phyloP scores from a whole-genome alignment of 2,113 vertebrate genomes.

The Syngnathus scovelli region DNA sequence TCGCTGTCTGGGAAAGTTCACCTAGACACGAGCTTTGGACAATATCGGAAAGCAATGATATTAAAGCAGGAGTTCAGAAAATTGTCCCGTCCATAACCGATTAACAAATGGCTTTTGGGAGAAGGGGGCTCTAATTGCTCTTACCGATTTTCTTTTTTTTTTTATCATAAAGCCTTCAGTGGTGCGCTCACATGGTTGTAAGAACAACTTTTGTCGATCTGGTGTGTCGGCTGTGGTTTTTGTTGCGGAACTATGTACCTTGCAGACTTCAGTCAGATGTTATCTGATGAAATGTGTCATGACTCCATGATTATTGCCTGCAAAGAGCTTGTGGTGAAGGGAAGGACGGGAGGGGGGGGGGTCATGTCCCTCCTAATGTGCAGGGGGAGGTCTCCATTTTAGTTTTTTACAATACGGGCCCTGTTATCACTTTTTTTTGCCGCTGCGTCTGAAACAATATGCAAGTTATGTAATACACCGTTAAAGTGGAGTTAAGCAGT shows the following conservation, averaged over 20 bases:
- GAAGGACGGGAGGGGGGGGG: not conserved
- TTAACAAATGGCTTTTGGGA: too few relatives aligned
- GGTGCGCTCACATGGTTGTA: not conserved
- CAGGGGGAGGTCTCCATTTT: slow-evolving; percentile 2
- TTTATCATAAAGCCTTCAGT: not conserved
- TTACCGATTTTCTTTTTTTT: not conserved
- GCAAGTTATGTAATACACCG: slow-evolving; percentile 67
- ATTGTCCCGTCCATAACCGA: not conserved
- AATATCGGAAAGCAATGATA: not conserved
- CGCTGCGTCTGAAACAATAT: slow-evolving; percentile 62
- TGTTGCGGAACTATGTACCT: not conserved
- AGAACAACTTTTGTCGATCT: not conserved
- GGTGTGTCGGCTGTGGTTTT: not conserved
- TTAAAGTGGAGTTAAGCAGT: slow-evolving; percentile 71
- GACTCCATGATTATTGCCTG: not conserved
- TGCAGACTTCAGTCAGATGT: not conserved
- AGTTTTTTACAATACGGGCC: slow-evolving; percentile 18
- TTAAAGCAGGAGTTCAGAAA: not conserved
- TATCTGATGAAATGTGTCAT: not conserved
- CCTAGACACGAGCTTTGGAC: not conserved
- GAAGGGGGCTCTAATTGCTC: not conserved
- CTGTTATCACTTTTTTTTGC: slow-evolving; percentile 57
- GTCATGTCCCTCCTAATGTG: slow-evolving; percentile 16
- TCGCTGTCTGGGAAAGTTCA: not conserved
- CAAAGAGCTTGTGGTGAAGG: slow-evolving; percentile 10